Evolutionary conservation across 92 coral and sea anemone genomes (phyloP).

Genomic region (Actinostola sp.): DNA sequence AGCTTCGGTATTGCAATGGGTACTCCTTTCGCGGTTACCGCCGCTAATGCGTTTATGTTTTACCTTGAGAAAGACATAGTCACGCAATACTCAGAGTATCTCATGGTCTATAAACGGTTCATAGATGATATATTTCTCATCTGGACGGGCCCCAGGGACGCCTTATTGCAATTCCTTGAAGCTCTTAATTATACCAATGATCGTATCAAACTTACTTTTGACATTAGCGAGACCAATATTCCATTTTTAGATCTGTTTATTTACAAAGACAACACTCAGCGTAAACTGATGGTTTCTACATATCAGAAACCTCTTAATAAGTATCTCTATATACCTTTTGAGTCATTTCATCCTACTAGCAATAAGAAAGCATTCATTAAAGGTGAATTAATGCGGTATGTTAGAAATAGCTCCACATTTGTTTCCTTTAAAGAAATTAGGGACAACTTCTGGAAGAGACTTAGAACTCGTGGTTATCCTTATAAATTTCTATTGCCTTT

Average conservation of each 20-base stretch:
- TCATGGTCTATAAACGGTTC: constrained; percentile 35
- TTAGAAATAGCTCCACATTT: too few relatives aligned
- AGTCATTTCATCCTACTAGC: constrained; percentile 45
- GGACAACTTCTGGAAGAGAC: too few relatives aligned
- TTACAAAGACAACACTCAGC: constrained; percentile 20
- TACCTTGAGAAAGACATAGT: constrained; percentile 33
- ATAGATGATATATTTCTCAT: constrained; percentile 37
- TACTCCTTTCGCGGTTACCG: too few relatives aligned
- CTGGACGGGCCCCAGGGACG: constrained; percentile 20
- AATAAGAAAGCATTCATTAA: constrained; percentile 41
- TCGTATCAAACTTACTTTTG: constrained; percentile 40
- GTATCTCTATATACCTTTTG: constrained; percentile 22
- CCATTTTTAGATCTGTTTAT: constrained; percentile 30
- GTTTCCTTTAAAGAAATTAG: too few relatives aligned
- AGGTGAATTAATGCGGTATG: too few relatives aligned
- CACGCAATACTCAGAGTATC: not conserved
- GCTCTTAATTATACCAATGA: constrained; percentile 25
- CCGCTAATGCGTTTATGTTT: constrained; percentile 45
- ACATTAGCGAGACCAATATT: constrained; percentile 20
- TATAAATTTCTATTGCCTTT: too few relatives aligned
- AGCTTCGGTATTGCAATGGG: constrained; percentile 23
- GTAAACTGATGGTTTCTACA: not conserved
- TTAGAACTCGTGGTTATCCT: too few relatives aligned
- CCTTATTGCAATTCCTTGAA: constrained; percentile 1
- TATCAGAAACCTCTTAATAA: constrained; percentile 20